phyloP scores from a whole-genome alignment of 2,113 vertebrate species.

The Sinocyclocheilus anshuiensis region DNA sequence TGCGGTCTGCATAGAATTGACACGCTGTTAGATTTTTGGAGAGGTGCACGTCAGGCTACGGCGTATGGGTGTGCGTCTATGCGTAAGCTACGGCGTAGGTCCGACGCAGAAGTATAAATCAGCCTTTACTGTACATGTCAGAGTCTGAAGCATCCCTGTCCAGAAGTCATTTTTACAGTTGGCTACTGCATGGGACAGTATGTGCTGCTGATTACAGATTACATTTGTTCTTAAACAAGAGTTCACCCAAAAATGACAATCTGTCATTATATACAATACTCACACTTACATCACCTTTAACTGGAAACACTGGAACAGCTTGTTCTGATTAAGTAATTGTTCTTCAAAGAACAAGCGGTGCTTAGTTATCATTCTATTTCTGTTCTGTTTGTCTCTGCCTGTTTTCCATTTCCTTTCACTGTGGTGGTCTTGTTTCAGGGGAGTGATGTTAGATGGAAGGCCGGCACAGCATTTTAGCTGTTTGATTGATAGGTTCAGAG shows the following conservation, averaged over 20 bases:
- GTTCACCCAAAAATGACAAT: background rate
- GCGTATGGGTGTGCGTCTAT: too few relatives aligned
- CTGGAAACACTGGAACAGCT: background rate
- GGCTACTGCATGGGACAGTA: background rate
- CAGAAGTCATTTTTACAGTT: background rate
- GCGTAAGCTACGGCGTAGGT: too few relatives aligned
- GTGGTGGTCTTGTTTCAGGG: background rate
- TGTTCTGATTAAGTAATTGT: background rate
- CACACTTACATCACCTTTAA: background rate
- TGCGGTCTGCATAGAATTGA: too few relatives aligned
- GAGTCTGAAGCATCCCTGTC: background rate
- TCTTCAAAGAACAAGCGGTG: background rate
- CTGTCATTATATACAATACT: background rate
- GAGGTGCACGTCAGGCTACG: too few relatives aligned
- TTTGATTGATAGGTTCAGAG: constrained; percentile 27
- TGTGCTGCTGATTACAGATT: background rate
- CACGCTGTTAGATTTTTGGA: too few relatives aligned
- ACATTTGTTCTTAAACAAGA: background rate
- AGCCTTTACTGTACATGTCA: background rate
- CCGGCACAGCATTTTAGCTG: background rate
- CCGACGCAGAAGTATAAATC: too few relatives aligned
- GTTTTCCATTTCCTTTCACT: background rate
- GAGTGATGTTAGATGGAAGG: background rate
- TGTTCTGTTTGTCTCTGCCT: background rate
- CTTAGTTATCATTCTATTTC: background rate